Evolutionary conservation across 2,888 invertebrate species (phyloP), one percentile per base, ranked within the genome.

Genomic region (Tetropium fuscum): DNA sequence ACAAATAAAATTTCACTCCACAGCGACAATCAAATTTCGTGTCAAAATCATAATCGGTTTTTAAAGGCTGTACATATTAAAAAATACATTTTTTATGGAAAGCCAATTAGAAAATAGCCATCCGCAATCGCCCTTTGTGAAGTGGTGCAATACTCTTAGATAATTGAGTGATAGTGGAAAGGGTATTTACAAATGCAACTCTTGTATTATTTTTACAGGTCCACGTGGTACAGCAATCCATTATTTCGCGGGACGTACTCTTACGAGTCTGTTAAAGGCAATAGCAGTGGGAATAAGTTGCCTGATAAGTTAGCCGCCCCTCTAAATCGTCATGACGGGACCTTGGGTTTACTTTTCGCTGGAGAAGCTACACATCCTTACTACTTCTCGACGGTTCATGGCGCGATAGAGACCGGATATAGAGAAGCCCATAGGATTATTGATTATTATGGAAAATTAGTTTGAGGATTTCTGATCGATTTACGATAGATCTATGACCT

Each of bases 331-430:
- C n/a, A 54, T 4, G 15, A 53, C 32, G 51, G 53, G 20, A 38
- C 1, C 4, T 44, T 44, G 4, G 3, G 36, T 20, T 40, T 58
- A 3, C 27, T 85, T 7, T 86, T 86, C 76, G 86, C 85, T 1
- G 87, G 87, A 0, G 86, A 86, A 63, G 86, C 86, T 0, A 84
- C 85, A 0, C 74, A 78, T 66, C 55, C 61, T 5, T 34, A 73
- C 60, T 81, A 72, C 62, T 83, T 74, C 69, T 81, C 82, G 2
- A 83, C 83, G 3, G 82, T 83, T 1, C 84, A 84, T 65, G 84
- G 84, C 32, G 84, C 84, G 0, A 73, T 82, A 45, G 82, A 82
- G 65, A 72, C 79, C 45, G 84, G 84, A 1, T 73, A 75, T 68
- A 72, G 83, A 47, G 83, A 84, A 74, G 83, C 83, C n/a, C 72